Evolutionary conservation across 2,113 vertebrate species (phyloP).

Genomic region (Paramisgurnus dabryanus): DNA sequence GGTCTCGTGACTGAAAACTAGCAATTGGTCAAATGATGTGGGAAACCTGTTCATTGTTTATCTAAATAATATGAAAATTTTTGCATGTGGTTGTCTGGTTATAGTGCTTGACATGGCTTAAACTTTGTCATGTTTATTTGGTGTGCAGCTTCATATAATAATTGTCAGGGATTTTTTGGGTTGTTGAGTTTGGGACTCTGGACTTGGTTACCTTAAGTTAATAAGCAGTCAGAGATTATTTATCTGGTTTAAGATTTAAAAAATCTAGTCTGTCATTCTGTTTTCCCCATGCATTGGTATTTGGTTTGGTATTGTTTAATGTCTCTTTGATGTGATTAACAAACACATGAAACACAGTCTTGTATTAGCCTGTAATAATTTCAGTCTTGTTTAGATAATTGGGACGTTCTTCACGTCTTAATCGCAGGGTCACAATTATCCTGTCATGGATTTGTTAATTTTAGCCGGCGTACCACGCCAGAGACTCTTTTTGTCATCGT

Average conservation of each 20-base stretch:
- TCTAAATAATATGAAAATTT: too few relatives aligned
- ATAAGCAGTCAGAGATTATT: background rate
- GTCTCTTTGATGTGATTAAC: background rate
- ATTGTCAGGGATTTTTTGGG: background rate
- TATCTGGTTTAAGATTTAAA: background rate
- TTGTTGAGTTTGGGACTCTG: background rate
- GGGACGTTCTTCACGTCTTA: background rate
- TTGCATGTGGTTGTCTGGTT: background rate
- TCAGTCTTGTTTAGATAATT: background rate
- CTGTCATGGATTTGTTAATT: conserved; percentile 28
- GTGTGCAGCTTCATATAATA: too few relatives aligned
- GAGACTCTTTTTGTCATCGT: background rate
- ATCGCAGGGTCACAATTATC: conserved; percentile 12
- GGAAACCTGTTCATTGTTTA: too few relatives aligned
- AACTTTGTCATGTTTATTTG: too few relatives aligned
- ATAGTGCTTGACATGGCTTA: background rate
- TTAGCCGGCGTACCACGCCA: background rate
- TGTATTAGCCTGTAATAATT: background rate
- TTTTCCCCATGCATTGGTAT: background rate
- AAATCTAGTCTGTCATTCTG: background rate
- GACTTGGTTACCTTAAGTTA: background rate
- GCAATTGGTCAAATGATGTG: too few relatives aligned
- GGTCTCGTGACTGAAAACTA: too few relatives aligned
- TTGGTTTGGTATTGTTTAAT: background rate
- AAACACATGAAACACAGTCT: conserved; percentile 6